A percentile compares a stretch with the other conserved stretches of the same genome.
These are phyloP conservation scores for Mesoligia furuncula DNA, from an alignment of 2,888 invertebrate species.

Conservation along the genomic window DNA sequence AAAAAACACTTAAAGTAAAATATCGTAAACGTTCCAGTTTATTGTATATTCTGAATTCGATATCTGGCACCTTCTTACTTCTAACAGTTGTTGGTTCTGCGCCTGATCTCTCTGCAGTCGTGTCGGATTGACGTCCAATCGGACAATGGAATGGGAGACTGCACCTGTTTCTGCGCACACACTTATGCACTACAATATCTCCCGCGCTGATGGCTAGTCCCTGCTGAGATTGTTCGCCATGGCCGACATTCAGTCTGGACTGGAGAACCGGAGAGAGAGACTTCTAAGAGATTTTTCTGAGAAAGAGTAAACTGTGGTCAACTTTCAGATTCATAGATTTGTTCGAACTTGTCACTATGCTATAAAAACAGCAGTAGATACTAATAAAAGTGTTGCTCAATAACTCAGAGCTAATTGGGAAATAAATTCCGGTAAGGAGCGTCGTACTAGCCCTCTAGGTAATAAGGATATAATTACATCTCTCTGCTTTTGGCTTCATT, in stretches of 20 bases:
- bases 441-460: background rate
- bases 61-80: background rate
- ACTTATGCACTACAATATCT: too few species aligned
- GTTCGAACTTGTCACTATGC: background rate
- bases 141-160: too few species aligned
- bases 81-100: too few species aligned
- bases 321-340: background rate
- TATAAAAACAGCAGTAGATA: background rate
- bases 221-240: too few species aligned
- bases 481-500: constrained; percentile 1
- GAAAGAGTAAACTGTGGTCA: background rate
- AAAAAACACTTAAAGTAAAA: too few species aligned
- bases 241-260: too few species aligned
- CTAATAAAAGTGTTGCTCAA: background rate
- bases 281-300: background rate
- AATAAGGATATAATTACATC: constrained; percentile 12
- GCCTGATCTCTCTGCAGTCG: too few species aligned
- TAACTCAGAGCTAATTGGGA: constrained; percentile 12
- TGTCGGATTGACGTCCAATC: too few species aligned
- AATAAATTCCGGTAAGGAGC: constrained; percentile 12
- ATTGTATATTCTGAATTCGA: background rate
- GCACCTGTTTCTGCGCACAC: too few species aligned
- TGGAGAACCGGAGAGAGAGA: too few species aligned
- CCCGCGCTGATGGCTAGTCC: too few species aligned
- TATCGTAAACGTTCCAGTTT: too few species aligned